Percentiles rank a stretch among this genome's conserved stretches.
Evolutionary conservation across 92 coral and sea anemone species (phyloP).

Genomic region (Epizoanthus fatuus): DNA sequence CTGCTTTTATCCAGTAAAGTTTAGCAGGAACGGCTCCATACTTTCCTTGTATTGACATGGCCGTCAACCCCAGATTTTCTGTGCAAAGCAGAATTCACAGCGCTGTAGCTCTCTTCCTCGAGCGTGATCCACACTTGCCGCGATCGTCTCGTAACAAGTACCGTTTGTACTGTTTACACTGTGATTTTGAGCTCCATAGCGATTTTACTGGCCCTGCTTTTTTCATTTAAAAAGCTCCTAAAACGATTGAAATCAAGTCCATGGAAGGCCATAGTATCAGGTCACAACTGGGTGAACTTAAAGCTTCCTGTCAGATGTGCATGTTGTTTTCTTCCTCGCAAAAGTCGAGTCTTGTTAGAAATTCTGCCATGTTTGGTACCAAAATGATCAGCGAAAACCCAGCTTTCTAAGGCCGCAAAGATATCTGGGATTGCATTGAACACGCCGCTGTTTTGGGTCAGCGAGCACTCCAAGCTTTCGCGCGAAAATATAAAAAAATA

Average conservation of each 20-base stretch:
- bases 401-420: too few species aligned
- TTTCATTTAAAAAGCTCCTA: slow-evolving; percentile 5
- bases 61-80: slow-evolving; percentile 5
- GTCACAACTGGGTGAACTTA: neutral
- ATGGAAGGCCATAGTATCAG: slow-evolving; percentile 9
- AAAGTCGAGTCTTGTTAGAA: slow-evolving; percentile 20
- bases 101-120: slow-evolving; percentile 31
- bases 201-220: slow-evolving; percentile 17
- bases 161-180: slow-evolving; percentile 19
- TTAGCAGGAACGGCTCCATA: slow-evolving; percentile 11
- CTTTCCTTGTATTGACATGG: slow-evolving; percentile 12
- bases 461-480: slow-evolving; percentile 16
- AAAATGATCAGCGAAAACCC: slow-evolving; percentile 57
- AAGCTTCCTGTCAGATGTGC: neutral
- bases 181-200: slow-evolving; percentile 11
- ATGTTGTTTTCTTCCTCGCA: slow-evolving; percentile 36
- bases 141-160: slow-evolving; percentile 7
- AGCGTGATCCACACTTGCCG: slow-evolving; percentile 18
- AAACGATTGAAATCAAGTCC: slow-evolving; percentile 15
- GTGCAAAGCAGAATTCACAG: slow-evolving; percentile 16
- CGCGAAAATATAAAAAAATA: slow-evolving; percentile 31
- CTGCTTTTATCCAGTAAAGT: slow-evolving; percentile 26
- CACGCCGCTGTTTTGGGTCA: slow-evolving; percentile 38
- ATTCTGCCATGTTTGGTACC: slow-evolving; percentile 62
- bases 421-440: slow-evolving; percentile 33